Evolutionary conservation across 35 echinoderm and acorn worm species (phyloP), one percentile per base, ranked within the genome.

Genomic region (Lytechinus variegatus): DNA sequence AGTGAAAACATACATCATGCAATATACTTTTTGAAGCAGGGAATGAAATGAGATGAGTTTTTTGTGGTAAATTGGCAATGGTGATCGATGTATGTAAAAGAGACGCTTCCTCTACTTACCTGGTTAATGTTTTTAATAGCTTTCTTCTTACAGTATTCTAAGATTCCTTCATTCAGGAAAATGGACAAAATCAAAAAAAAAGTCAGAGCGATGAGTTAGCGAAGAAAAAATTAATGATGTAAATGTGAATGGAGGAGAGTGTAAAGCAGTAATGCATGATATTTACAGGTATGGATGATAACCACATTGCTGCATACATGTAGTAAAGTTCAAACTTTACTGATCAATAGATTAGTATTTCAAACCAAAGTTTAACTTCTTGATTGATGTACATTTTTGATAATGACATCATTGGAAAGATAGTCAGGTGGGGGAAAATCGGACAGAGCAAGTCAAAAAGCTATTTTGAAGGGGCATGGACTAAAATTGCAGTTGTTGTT

Each of bases 71-170:
- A 4, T 21, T 71, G 61, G 61, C 61, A 19, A 71, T 79, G n/a
- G 19, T 79, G 66, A 79, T 16, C 56, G 56, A 1, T n/a, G 66
- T 4, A n/a, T 0, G 16, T 24, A 79, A 79, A n/a, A 2, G 7
- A 5, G 66, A 71, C 19, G 66, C n/a, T 79, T 79, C 66, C 19
- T 79, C 19, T n/a, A 79, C 66, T 79, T 79, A 79, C 66, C 66
- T 79, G n/a, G 66, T 79, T 24, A 79, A 79, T 3, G 66, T 79
- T 79, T 79, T 79, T 58, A 58, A 79, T 19, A 6, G 19, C 66
- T 79, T 79, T 79, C 66, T 79, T 79, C 66, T 79, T 79, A 79
- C 66, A 79, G 66, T 79, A 79, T 79, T 79, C 66, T 79, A 79
- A 79, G 19, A 79, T 79, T 79, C 66, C 66, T 79, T 79, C 21